A percentile compares a stretch with the other conserved stretches of the same genome.
phyloP scores from a whole-genome alignment of 1,140 invertebrate genomes.

The Meloidogyne chitwoodi region DNA sequence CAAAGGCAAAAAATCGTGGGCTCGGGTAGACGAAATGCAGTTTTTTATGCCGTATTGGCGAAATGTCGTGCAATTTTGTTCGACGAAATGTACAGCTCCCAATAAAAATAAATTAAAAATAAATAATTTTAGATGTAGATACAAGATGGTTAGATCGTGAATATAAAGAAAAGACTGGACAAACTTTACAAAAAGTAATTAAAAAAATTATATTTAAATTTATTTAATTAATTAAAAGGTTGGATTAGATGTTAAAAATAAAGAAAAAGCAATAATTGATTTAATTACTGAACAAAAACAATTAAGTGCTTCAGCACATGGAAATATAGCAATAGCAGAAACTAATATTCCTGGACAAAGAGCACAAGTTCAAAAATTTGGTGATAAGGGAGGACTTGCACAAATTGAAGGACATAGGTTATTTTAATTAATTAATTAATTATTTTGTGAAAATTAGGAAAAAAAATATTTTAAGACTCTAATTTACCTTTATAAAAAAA shows the following conservation, averaged over 20 bases:
- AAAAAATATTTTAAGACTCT: too few species aligned
- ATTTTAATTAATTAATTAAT: neutral
- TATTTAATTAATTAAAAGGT: slow-evolving; percentile 42
- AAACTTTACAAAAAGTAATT: slow-evolving; percentile 46
- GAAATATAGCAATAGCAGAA: slow-evolving; percentile 57
- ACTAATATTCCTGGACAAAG: slow-evolving; percentile 47
- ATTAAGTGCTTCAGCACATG: slow-evolving; percentile 49
- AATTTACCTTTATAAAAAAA: too few species aligned
- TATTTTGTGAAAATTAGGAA: neutral
- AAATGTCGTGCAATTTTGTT: too few species aligned
- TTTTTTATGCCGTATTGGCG: too few species aligned
- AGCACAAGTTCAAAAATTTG: slow-evolving; percentile 57
- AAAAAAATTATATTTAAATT: neutral
- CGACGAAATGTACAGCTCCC: too few species aligned
- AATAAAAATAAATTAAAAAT: neutral
- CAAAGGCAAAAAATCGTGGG: too few species aligned
- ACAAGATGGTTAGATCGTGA: slow-evolving; percentile 44
- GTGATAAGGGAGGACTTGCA: slow-evolving; percentile 56
- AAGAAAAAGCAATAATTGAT: slow-evolving; percentile 55
- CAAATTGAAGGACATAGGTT: slow-evolving; percentile 55
- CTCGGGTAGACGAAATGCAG: too few species aligned
- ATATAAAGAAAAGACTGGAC: slow-evolving; percentile 37
- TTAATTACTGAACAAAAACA: slow-evolving; percentile 49
- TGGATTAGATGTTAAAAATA: slow-evolving; percentile 53
- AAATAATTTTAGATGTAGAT: slow-evolving; percentile 47